Base-by-base conservation (phyloP, 2,797 vertebrate genomes). In the Phrynocephalus forsythii region DNA sequence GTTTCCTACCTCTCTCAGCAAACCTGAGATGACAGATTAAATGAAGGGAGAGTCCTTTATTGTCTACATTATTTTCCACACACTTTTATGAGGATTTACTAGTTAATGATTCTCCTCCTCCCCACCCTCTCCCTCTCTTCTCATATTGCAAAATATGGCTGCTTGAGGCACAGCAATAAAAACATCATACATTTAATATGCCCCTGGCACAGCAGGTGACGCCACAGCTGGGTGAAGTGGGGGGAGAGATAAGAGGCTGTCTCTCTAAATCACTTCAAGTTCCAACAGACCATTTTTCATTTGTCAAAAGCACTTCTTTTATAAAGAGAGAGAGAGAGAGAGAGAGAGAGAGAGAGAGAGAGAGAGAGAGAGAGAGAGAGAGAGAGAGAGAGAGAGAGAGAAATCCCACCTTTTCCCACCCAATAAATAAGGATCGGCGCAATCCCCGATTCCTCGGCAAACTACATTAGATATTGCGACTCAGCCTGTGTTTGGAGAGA, bases 81-180 rank as follows among this genome's bases (percentile, higher is more conserved):
- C 26, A 3, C 67, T 56, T 87, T 78, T 63, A 22, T 0, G 6
- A 92, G 38, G 6, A 82, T 30, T 90, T 80, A 6, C 22, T 73
- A 60, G 15, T 13, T 87, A 82, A 87, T 26, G 1, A 50, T 77
- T 72, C 30, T 86, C 79, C 33, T 52, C 73, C 28, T 33, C 24
- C 71, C 60, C 78, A 22, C 30, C 50, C 30, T 33, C 38, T 38
- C 0, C 38, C 79, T 76, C 33, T 3, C 50, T 82, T 13, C 73
- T 63, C 82, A 87, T 81, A 78, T 87, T 72, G 22, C 71, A 87
- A 85, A 84, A n/a, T 83, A 38, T 2, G 10, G 60, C 2, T 8
- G 44, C 52, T 87, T 56, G 67, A 85, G 76, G 79, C 79, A 66
- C n/a, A 33, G 72, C 77, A 88, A 56, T 84, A 89, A 88, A 88